A percentile compares a stretch with the other conserved stretches of the same genome.
phyloP scores from a whole-genome alignment of 2,797 vertebrate species.

The Hippocampus kuda region DNA sequence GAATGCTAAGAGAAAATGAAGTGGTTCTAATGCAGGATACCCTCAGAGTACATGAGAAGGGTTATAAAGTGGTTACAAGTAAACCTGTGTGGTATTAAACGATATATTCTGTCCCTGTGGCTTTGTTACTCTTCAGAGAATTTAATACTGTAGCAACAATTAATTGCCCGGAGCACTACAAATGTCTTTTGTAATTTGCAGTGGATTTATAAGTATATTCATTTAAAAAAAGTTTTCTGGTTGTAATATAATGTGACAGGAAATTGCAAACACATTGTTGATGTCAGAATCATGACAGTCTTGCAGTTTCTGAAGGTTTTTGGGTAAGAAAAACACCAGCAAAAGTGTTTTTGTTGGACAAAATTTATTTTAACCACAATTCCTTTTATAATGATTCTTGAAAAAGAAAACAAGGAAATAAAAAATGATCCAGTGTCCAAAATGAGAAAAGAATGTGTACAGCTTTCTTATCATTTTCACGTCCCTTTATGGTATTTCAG shows the following conservation, averaged over 20 bases:
- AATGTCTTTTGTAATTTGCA: background rate
- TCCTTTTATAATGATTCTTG: constrained; percentile 49
- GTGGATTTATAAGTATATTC: constrained; percentile 1
- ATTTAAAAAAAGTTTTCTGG: constrained; percentile 10
- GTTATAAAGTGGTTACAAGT: background rate
- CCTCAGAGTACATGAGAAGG: background rate
- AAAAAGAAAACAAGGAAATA: constrained; percentile 13
- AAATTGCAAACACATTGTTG: background rate
- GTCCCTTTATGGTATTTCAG: constrained; percentile 14
- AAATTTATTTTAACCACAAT: constrained; percentile 73
- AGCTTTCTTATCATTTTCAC: constrained; percentile 6
- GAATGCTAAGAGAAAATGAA: background rate
- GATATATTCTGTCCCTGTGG: background rate
- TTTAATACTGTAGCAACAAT: background rate
- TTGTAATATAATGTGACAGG: constrained; percentile 3
- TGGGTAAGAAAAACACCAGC: accelerated
- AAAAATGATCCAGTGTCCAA: constrained; percentile 37
- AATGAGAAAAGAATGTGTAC: constrained; percentile 35
- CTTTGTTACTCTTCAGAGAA: background rate
- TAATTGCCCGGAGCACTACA: background rate
- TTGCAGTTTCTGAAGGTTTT: background rate
- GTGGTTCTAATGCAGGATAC: background rate
- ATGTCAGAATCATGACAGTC: background rate
- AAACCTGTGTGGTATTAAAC: background rate
- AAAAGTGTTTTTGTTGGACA: constrained; percentile 60